These are phyloP conservation scores for Parnassius orleans DNA, from an alignment of 2,888 invertebrate species.

Conservation along the genomic window DNA sequence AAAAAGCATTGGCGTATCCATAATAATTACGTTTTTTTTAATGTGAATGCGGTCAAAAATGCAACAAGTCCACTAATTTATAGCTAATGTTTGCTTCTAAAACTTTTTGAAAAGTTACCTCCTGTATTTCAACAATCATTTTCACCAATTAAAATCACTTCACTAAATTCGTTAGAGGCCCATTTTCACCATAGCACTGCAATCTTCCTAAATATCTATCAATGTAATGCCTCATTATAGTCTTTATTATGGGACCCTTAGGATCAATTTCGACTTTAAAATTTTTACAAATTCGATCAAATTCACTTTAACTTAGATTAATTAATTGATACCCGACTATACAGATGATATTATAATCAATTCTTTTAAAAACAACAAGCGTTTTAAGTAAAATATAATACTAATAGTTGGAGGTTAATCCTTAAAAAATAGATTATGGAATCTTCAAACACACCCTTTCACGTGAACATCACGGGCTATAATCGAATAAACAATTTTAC, in stretches of 20 bases:
- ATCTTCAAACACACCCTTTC: slow-evolving; percentile 26
- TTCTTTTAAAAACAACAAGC: slow-evolving; percentile 5
- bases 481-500: slow-evolving; percentile 27
- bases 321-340: slow-evolving; percentile 13
- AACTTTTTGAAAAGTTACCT: slow-evolving; percentile 51
- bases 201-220: slow-evolving; percentile 24
- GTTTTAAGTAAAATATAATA: slow-evolving; percentile 6
- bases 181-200: slow-evolving; percentile 34
- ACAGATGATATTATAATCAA: slow-evolving; percentile 3
- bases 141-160: slow-evolving; percentile 43
- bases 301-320: slow-evolving; percentile 14
- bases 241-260: slow-evolving; percentile 14
- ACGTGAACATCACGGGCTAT: slow-evolving; percentile 20
- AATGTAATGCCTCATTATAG: slow-evolving; percentile 22
- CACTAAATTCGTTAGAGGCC: slow-evolving; percentile 36
- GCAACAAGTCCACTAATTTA: slow-evolving; percentile 21
- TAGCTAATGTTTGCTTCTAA: slow-evolving; percentile 21
- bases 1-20: slow-evolving; percentile 20
- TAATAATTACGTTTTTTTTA: slow-evolving; percentile 13
- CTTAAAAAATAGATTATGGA: slow-evolving; percentile 18
- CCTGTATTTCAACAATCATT: slow-evolving; percentile 77
- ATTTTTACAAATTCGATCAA: slow-evolving; percentile 3
- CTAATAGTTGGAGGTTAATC: slow-evolving; percentile 3
- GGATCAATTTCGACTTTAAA: slow-evolving; percentile 18
- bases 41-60: slow-evolving; percentile 17